Conservation (phyloP, 1,140 invertebrate species). For the Piezodorus guildinii region DNA sequence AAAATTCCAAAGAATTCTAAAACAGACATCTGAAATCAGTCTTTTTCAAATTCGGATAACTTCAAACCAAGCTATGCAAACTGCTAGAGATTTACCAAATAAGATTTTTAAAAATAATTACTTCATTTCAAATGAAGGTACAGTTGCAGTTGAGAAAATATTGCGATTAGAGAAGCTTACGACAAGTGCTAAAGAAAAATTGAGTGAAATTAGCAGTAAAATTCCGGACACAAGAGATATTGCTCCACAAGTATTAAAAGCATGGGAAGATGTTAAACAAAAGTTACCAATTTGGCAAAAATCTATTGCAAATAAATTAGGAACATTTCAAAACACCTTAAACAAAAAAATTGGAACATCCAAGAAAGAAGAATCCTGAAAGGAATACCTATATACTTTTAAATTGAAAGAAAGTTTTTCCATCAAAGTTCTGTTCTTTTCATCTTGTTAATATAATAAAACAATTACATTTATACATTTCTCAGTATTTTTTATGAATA, state of each 20-base stretch:
- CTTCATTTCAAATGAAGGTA: neutral
- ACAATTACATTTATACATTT: too few relatives aligned
- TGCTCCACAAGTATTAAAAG: neutral
- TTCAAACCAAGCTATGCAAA: neutral
- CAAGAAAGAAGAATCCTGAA: neutral
- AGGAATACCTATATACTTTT: neutral
- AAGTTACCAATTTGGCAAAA: neutral
- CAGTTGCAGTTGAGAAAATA: neutral
- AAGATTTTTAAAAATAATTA: neutral
- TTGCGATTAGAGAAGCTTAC: neutral
- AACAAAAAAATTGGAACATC: neutral
- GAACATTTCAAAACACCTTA: neutral
- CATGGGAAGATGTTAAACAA: neutral
- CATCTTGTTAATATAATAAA: too few relatives aligned
- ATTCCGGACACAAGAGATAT: too few relatives aligned
- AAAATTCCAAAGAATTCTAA: neutral
- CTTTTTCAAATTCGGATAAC: neutral
- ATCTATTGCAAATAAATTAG: neutral
- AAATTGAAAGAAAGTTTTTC: too few relatives aligned
- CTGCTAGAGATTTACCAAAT: neutral
- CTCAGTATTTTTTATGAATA: too few relatives aligned
- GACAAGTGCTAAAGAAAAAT: too few relatives aligned
- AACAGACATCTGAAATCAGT: neutral
- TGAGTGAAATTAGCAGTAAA: too few relatives aligned
- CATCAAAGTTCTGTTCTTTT: too few relatives aligned